Evolutionary conservation across 2,113 vertebrate genomes (phyloP).

Genomic region (Passerina amoena): DNA sequence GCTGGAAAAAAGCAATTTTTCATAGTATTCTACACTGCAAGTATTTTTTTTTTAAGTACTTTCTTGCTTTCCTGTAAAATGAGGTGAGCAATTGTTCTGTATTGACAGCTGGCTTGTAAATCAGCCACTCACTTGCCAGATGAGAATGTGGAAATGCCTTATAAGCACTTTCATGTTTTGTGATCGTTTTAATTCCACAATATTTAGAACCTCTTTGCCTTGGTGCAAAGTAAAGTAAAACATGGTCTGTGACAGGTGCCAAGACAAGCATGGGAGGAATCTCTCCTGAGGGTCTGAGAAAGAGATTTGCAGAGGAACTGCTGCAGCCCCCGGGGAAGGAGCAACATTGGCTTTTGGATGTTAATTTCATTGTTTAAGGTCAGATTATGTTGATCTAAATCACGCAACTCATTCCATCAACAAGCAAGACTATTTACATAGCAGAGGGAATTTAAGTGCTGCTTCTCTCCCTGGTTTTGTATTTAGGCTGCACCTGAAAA

Average conservation of each 20-base stretch:
- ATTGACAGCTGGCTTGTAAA: constrained; percentile 32
- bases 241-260: background rate
- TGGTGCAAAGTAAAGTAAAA: constrained; percentile 4
- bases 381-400: background rate
- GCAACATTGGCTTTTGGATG: background rate
- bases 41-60: background rate
- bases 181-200: background rate
- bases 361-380: constrained; percentile 49
- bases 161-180: constrained; percentile 14
- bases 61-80: background rate
- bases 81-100: background rate
- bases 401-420: background rate
- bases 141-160: background rate
- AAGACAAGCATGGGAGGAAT: background rate
- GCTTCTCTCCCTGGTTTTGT: background rate
- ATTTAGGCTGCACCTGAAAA: constrained; percentile 37
- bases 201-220: background rate
- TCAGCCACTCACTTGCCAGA: background rate
- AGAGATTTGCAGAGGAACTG: background rate
- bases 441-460: background rate
- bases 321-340: background rate
- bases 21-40: background rate
- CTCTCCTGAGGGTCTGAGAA: background rate
- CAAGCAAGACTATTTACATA: constrained; percentile 17
- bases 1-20: background rate